A percentile compares a stretch with the other conserved stretches of the same genome.
Evolutionary conservation across 2,888 invertebrate species (phyloP).

Genomic region (Sminthurides aquaticus): DNA sequence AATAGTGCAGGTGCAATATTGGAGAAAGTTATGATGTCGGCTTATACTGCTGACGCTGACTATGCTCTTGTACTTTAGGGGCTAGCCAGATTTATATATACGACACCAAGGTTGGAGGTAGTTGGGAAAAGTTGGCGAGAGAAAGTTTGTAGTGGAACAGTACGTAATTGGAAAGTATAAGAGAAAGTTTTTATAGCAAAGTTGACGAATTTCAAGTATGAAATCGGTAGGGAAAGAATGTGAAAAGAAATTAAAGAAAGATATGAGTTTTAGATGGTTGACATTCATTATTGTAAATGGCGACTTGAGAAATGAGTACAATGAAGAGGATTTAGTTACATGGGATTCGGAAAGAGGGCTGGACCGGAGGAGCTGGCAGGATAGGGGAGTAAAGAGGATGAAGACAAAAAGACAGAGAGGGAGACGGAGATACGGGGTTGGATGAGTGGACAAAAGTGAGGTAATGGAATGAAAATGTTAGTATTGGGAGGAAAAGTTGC

Average conservation of each 20-base stretch:
- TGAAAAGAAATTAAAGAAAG: neutral
- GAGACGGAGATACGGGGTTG: conserved; percentile 5
- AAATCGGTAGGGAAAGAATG: too few relatives aligned
- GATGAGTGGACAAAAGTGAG: conserved; percentile 8
- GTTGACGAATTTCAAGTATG: too few relatives aligned
- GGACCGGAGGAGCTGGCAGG: neutral
- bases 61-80: too few relatives aligned
- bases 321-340: neutral
- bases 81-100: too few relatives aligned
- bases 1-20: too few relatives aligned
- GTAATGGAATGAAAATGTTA: conserved; percentile 28
- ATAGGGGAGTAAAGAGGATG: neutral
- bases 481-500: conserved; percentile 20
- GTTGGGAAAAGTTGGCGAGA: too few relatives aligned
- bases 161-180: too few relatives aligned
- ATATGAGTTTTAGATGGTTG: neutral
- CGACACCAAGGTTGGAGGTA: too few relatives aligned
- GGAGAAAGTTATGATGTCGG: too few relatives aligned
- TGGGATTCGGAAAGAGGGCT: neutral
- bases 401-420: neutral
- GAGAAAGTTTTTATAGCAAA: too few relatives aligned
- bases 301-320: neutral
- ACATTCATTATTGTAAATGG: neutral
- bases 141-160: too few relatives aligned
- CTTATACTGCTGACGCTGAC: too few relatives aligned